These are phyloP conservation scores for Catharus fuscescens DNA, from an alignment of 2,113 vertebrate genomes.

Conservation along the genomic window DNA sequence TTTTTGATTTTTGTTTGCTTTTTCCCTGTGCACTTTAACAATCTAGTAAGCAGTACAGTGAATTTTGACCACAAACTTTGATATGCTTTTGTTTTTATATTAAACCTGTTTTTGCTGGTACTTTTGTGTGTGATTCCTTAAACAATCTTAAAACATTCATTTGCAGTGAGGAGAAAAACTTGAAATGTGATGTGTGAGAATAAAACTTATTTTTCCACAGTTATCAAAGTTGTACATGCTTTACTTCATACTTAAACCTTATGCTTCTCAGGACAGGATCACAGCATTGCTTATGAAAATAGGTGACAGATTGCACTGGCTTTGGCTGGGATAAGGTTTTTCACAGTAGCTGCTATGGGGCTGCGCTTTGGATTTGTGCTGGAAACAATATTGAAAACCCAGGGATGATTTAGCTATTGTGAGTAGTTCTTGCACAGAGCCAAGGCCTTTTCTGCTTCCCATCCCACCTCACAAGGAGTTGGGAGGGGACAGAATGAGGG, in stretches of 20 bases:
- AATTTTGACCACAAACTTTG: neutral
- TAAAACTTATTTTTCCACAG: neutral
- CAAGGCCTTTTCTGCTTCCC: neutral
- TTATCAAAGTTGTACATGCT: neutral
- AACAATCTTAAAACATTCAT: neutral
- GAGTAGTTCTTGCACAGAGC: neutral
- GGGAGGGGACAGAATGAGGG: neutral
- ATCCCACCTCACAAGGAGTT: accelerated
- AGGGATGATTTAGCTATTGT: accelerated
- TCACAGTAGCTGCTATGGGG: neutral
- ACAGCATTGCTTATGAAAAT: neutral
- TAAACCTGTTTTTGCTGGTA: accelerated
- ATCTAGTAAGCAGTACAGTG: neutral
- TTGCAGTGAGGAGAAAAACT: neutral
- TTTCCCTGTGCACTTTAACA: neutral
- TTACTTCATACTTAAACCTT: neutral
- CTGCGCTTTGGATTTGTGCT: neutral
- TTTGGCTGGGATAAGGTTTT: neutral
- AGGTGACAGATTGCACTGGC: neutral
- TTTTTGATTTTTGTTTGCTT: neutral
- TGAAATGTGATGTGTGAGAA: neutral
- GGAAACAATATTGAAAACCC: neutral
- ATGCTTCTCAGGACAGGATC: neutral
- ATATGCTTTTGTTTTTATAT: neutral
- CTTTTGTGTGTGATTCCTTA: neutral